Conservation (phyloP, 2,113 vertebrate genomes). For the Colossoma macropomum region DNA sequence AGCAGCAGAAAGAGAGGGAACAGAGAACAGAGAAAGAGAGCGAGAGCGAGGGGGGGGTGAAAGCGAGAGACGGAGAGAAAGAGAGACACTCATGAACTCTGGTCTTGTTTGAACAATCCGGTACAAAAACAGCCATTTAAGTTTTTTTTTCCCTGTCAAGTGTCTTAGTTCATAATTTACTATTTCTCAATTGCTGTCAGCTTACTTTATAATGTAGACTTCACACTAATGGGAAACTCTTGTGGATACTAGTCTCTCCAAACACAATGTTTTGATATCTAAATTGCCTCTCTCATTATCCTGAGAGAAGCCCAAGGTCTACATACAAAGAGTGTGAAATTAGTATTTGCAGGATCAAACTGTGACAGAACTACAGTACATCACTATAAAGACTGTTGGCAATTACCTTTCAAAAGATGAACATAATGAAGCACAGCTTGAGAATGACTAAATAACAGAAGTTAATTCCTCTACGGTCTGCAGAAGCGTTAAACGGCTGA, state of each 20-base stretch:
- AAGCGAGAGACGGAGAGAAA: slow-evolving; percentile 16
- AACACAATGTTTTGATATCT: slow-evolving; percentile 55
- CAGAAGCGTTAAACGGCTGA: slow-evolving; percentile 16
- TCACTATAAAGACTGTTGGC: slow-evolving; percentile 40
- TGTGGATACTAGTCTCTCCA: slow-evolving; percentile 49
- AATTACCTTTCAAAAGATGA: slow-evolving; percentile 43
- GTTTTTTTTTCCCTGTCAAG: slow-evolving; percentile 42
- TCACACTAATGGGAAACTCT: slow-evolving; percentile 41
- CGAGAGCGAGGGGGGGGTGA: background rate
- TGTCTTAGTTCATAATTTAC: slow-evolving; percentile 55
- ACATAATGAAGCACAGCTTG: slow-evolving; percentile 28
- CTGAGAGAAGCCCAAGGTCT: slow-evolving; percentile 44
- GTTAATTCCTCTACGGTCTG: slow-evolving; percentile 2
- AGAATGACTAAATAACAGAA: slow-evolving; percentile 33
- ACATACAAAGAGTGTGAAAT: slow-evolving; percentile 54
- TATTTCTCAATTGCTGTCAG: slow-evolving; percentile 56
- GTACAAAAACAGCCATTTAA: slow-evolving; percentile 59
- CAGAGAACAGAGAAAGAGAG: slow-evolving; percentile 23
- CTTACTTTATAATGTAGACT: slow-evolving; percentile 51
- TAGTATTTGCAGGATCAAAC: slow-evolving; percentile 45
- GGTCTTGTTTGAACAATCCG: slow-evolving; percentile 52
- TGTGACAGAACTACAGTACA: slow-evolving; percentile 43
- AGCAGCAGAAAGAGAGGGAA: slow-evolving; percentile 28
- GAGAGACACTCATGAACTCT: slow-evolving; percentile 44
- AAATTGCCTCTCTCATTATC: slow-evolving; percentile 55